Percentiles rank a stretch among this genome's conserved stretches.
These are phyloP conservation scores for Micromesistius poutassou DNA, from an alignment of 2,797 vertebrate genomes.

Conservation along the genomic window DNA sequence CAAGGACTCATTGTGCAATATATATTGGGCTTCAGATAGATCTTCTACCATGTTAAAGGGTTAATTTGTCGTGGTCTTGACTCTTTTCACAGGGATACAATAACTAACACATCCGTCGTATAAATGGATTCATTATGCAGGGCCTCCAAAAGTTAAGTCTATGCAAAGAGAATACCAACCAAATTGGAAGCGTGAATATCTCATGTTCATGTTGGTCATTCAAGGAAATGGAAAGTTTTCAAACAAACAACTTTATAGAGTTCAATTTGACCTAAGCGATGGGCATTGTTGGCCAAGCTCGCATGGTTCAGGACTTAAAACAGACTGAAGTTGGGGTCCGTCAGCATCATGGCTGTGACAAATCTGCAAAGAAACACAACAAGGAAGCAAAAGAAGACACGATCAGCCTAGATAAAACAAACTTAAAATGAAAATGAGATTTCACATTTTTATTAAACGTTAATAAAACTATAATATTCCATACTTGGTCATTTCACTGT, in stretches of 20 bases:
- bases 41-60: background rate
- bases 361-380: slow-evolving; percentile 62
- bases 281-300: background rate
- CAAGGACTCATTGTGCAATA: background rate
- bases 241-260: background rate
- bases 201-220: background rate
- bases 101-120: background rate
- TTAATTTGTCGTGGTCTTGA: background rate
- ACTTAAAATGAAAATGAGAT: background rate
- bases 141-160: background rate
- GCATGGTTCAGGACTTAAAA: slow-evolving; percentile 52
- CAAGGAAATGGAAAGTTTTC: background rate
- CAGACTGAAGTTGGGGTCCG: slow-evolving; percentile 62
- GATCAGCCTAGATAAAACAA: background rate
- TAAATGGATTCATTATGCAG: background rate
- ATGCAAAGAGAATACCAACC: background rate
- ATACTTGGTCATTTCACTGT: slow-evolving; percentile 78
- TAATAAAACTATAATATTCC: slow-evolving; percentile 5
- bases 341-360: slow-evolving; percentile 64
- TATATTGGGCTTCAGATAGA: background rate
- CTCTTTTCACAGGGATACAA: background rate
- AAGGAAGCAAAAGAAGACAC: slow-evolving; percentile 14
- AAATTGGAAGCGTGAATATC: background rate
- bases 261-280: background rate
- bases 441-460: background rate